These are phyloP conservation scores for Coleophora deauratella DNA, from an alignment of 2,888 invertebrate species.

Conservation along the genomic window DNA sequence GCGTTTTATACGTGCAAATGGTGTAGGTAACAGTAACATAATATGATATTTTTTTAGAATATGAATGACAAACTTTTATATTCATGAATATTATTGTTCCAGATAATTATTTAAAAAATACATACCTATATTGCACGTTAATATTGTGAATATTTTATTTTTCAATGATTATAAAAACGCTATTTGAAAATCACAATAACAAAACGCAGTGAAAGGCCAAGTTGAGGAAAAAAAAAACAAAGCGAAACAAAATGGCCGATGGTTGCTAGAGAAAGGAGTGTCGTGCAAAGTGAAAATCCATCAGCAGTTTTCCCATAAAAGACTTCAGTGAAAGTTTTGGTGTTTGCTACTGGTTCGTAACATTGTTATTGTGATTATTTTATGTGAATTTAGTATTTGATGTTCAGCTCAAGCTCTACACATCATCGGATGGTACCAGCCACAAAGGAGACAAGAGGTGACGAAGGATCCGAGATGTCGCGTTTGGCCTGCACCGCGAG, in stretches of 20 bases:
- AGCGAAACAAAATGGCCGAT: constrained; percentile 65
- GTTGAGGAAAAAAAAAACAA: constrained; percentile 7
- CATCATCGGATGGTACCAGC: constrained; percentile 20
- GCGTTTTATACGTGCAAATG: too few species aligned
- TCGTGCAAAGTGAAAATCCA: constrained; percentile 47
- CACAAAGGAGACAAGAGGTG: constrained; percentile 18
- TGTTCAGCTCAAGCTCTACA: constrained; percentile 47
- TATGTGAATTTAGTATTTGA: constrained; percentile 64
- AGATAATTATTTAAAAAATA: too few species aligned
- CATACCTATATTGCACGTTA: too few species aligned
- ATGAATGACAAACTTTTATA: too few species aligned
- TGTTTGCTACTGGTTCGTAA: constrained; percentile 70
- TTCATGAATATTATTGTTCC: too few species aligned
- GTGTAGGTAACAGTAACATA: too few species aligned
- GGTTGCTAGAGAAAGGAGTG: constrained; percentile 61
- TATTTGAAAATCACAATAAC: neutral
- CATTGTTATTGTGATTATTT: constrained; percentile 68
- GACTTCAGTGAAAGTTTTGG: constrained; percentile 67
- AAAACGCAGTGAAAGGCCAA: constrained; percentile 15
- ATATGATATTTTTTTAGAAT: too few species aligned
- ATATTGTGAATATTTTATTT: too few species aligned
- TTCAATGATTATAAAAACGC: too few species aligned
- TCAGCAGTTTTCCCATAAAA: constrained; percentile 45
- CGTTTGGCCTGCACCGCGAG: constrained; percentile 55
- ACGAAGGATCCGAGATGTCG: constrained; percentile 30